These are phyloP conservation scores for Mirza zaza DNA, from an alignment of 2,113 vertebrate species.

Conservation along the genomic window DNA sequence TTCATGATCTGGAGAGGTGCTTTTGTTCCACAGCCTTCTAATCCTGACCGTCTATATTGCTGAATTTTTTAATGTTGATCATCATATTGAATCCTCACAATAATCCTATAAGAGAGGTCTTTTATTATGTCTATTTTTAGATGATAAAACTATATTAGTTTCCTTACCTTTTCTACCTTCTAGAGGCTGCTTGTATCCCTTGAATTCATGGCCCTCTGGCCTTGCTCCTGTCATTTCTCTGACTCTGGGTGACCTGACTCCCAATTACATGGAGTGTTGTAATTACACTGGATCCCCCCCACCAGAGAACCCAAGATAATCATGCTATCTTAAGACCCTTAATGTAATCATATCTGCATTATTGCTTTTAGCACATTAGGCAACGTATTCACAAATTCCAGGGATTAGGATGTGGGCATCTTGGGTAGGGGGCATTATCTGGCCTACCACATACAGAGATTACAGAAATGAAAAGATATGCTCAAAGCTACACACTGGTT, in stretches of 20 bases:
- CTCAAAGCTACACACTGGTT: neutral
- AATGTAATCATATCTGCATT: neutral
- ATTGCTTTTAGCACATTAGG: neutral
- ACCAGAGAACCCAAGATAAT: neutral
- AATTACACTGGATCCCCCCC: neutral
- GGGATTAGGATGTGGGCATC: neutral
- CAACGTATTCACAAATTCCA: neutral
- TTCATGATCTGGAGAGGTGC: neutral
- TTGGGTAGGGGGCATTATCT: neutral
- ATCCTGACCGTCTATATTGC: neutral
- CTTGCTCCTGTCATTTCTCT: neutral
- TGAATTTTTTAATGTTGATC: neutral
- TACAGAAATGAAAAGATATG: neutral
- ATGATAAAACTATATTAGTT: neutral
- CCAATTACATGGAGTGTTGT: neutral
- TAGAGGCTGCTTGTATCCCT: neutral
- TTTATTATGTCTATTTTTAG: neutral
- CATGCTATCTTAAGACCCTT: neutral
- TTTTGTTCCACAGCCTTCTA: neutral
- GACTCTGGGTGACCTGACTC: neutral
- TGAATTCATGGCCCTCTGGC: too few relatives aligned
- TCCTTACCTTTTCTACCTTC: neutral
- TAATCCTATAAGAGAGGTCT: neutral
- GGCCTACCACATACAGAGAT: neutral
- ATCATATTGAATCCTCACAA: neutral